phyloP scores from a whole-genome alignment of 1,140 invertebrate genomes.

The Zaprionus inermis region DNA sequence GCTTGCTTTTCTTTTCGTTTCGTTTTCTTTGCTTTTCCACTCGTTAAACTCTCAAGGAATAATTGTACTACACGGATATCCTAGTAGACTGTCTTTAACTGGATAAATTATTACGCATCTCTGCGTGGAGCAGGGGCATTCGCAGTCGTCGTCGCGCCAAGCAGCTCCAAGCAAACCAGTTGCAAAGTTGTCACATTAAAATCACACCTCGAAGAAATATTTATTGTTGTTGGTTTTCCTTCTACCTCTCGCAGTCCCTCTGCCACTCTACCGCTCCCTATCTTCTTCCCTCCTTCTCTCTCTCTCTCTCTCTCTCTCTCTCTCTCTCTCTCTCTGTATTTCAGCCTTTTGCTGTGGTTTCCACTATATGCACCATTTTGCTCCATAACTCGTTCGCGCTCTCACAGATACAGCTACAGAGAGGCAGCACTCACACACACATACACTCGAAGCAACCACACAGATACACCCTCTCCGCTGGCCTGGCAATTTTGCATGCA shows the following conservation, averaged over 20 bases:
- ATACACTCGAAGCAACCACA: slow-evolving; percentile 38
- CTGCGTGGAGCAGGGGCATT: neutral
- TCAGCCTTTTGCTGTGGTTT: slow-evolving; percentile 38
- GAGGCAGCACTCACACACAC: slow-evolving; percentile 14
- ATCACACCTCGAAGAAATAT: slow-evolving; percentile 78
- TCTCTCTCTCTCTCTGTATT: neutral
- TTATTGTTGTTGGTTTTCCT: slow-evolving; percentile 67
- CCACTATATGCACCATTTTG: slow-evolving; percentile 60
- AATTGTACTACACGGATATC: slow-evolving; percentile 49
- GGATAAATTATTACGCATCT: slow-evolving; percentile 48
- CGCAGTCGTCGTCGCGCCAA: neutral
- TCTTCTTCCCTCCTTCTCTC: slow-evolving; percentile 15
- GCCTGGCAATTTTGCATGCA: slow-evolving; percentile 67
- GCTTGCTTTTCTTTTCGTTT: slow-evolving; percentile 26
- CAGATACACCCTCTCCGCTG: slow-evolving; percentile 63
- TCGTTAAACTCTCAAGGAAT: slow-evolving; percentile 56
- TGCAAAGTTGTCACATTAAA: slow-evolving; percentile 82
- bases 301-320: neutral
- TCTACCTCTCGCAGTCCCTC: neutral
- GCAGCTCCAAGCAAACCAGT: slow-evolving; percentile 66
- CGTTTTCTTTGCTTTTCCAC: slow-evolving; percentile 23
- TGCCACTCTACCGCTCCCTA: too few species aligned
- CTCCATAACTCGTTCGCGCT: slow-evolving; percentile 68
- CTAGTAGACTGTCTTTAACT: slow-evolving; percentile 36
- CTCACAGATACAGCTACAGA: slow-evolving; percentile 24